Evolutionary conservation across 2,797 vertebrate species (phyloP).

Genomic region (Typhlichthys eigenmanni): DNA sequence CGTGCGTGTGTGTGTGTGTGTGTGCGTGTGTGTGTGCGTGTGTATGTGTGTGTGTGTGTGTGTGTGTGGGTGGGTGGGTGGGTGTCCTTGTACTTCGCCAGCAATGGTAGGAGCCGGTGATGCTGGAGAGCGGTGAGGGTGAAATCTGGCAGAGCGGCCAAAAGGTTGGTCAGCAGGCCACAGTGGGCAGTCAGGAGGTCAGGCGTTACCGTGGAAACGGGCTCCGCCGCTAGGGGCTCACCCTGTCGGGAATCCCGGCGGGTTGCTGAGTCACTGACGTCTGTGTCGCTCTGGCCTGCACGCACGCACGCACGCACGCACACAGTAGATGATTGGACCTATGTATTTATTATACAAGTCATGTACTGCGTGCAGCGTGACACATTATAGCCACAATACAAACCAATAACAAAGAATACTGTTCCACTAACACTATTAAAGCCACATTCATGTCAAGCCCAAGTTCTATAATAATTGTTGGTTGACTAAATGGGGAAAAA

Average conservation of each 20-base stretch:
- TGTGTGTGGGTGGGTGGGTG: not conserved
- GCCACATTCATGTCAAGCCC: too few relatives aligned
- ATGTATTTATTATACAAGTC: too few relatives aligned
- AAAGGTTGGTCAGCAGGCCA: conserved; percentile 86
- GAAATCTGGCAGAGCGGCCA: conserved; percentile 83
- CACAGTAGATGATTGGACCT: not conserved
- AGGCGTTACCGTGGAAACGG: conserved; percentile 82
- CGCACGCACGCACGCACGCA: conserved; percentile 4
- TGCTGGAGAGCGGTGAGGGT: conserved; percentile 79
- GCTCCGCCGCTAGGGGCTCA: conserved; percentile 64
- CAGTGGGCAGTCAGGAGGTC: conserved; percentile 87
- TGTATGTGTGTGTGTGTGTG: not conserved
- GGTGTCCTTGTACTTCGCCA: conserved; percentile 81
- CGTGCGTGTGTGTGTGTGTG: not conserved
- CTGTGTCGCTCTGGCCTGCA: conserved; percentile 85
- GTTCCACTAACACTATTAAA: not conserved
- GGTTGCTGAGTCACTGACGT: conserved; percentile 72
- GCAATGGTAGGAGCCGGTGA: conserved; percentile 75
- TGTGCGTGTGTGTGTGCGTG: not conserved
- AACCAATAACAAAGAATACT: conserved; percentile 14
- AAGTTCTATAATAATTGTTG: conserved; percentile 14
- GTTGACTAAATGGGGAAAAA: not conserved
- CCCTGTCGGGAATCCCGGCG: conserved; percentile 71
- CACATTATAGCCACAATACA: not conserved
- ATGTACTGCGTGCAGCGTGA: too few relatives aligned